Base-by-base conservation (phyloP, 2,113 vertebrate genomes). In the Gobius niger region DNA sequence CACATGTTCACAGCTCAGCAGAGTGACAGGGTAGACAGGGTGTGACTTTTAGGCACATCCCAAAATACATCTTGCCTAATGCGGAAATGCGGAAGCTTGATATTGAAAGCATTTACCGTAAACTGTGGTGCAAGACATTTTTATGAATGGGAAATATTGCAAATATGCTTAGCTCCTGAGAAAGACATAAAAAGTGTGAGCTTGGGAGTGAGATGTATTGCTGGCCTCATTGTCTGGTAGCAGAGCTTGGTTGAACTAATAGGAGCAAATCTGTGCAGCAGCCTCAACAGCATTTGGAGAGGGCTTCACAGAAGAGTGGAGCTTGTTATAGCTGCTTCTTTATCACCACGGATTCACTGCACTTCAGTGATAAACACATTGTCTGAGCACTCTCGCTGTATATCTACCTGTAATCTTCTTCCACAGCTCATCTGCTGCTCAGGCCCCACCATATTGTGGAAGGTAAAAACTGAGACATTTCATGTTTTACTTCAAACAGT, bases 11-110 rank as follows among this genome's bases (percentile, higher is more conserved):
- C 18, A 15, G n/a, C 7, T 11, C 46, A 41, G 51, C 14, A 65
- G 7, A 13, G 13, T 65, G 15, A 56, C 46, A 65, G 44, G n/a
- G 68, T 24, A 72, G 10, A 70, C 5, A 4, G 70, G 72, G 74
- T 59, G 84, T 78, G 70, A 72, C 75, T 66, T 59, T 14, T 4
- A 59, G 66, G 60, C 59, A 71, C 63, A 68, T 80, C 49, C 77
- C 15, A 69, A 66, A 82, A 84, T 40, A 16, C 1, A 41, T 46
- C 41, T 87, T 89, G 82, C 87, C 44, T 70, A 63, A 86, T 60
- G 63, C 44, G 46, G 16, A 44, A 40, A 34, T 67, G 14, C 67
- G 40, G 60, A 72, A 74, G 61, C 46, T 24, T 52, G 44, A 64
- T 41, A 19, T 51, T 52, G 61, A 24, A 15, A 63, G 1, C 10